Evolutionary conservation across 2,113 vertebrate species (phyloP), one percentile per base, ranked within the genome.

Genomic region (Procapra przewalskii): DNA sequence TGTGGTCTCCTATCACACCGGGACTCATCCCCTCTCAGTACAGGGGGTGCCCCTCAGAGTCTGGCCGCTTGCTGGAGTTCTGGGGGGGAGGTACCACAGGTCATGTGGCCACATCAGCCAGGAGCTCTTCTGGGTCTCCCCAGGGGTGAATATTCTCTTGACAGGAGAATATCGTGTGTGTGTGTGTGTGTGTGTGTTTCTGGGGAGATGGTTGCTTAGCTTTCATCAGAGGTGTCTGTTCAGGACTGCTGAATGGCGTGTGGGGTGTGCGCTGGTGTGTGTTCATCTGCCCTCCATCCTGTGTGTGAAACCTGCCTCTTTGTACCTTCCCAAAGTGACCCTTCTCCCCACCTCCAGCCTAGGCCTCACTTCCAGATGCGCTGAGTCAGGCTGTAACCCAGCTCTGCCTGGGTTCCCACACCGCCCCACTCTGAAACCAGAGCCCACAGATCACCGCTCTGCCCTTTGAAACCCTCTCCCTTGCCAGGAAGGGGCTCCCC

Each of bases 371-470:
- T 25, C 21, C 81, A 52, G 88, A 97, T 83, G 86, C 89, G 97
- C 97, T 96, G 87, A 96, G 95, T 98, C 97, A 98, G 92, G 91
- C 85, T 98, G 97, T 98, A 97, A 98, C 81, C 88, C 31, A 52
- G 79, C 43, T 75, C 45, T 13, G 10, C 40, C 6, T 15, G 55
- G 80, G 79, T 48, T 59, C 23, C 33, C 57, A 33, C 94, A 86
- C 62, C 19, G 23, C 64, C 86, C n/a, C 3, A 0, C 50, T 96
- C 91, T 29, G 88, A 96, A 94, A 97, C 91, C 11, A 64, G 95
- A 98, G 94, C 85, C 43, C 4, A 8, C 0, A 48, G 90, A 21
- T 96, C 88, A 79, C 59, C 17, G 6, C 85, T 79, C 36, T 96
- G 90, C 59, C 52, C 95, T 92, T 93, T 88, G 12, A 52, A 48